Conservation (phyloP, 2,888 invertebrate genomes). For the Hypsopygia costalis region DNA sequence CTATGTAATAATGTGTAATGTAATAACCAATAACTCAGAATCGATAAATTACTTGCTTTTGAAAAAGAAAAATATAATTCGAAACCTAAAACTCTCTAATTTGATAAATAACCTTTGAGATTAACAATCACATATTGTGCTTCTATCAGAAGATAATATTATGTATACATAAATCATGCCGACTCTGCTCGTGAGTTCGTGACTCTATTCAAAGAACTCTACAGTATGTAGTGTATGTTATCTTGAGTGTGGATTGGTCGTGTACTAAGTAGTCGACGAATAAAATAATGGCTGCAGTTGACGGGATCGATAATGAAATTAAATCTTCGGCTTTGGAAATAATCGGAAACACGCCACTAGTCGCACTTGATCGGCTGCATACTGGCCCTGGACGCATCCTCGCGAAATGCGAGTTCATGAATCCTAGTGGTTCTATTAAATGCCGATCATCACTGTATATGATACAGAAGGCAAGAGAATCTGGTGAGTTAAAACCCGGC, state of each 20-base stretch:
- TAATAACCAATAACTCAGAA: no score
- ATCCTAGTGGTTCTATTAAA: conserved; percentile 69
- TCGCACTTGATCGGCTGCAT: conserved; percentile 65
- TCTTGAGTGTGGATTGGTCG: no score
- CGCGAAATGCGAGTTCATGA: conserved; percentile 74
- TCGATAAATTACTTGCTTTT: no score
- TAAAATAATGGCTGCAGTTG: conserved; percentile 29
- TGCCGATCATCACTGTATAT: conserved; percentile 63
- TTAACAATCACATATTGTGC: no score
- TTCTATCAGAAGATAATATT: no score
- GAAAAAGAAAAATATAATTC: no score
- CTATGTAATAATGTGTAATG: no score
- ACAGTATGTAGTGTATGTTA: neutral
- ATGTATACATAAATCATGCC: no score
- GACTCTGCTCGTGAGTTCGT: neutral
- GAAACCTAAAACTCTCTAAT: no score
- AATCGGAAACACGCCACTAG: conserved; percentile 67
- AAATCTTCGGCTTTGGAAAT: conserved; percentile 65
- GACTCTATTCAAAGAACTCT: neutral
- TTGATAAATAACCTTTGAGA: no score
- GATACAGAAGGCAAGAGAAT: conserved; percentile 49
- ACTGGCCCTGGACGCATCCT: conserved; percentile 64
- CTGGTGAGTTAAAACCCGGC: conserved; percentile 54
- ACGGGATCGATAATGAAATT: conserved; percentile 49
- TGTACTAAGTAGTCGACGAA: conserved; percentile 1